Percentiles rank a stretch among this genome's conserved stretches.
These are phyloP conservation scores for Ptycholaimellus sp. DNA, from an alignment of 2,888 invertebrate species.

Conservation along the genomic window DNA sequence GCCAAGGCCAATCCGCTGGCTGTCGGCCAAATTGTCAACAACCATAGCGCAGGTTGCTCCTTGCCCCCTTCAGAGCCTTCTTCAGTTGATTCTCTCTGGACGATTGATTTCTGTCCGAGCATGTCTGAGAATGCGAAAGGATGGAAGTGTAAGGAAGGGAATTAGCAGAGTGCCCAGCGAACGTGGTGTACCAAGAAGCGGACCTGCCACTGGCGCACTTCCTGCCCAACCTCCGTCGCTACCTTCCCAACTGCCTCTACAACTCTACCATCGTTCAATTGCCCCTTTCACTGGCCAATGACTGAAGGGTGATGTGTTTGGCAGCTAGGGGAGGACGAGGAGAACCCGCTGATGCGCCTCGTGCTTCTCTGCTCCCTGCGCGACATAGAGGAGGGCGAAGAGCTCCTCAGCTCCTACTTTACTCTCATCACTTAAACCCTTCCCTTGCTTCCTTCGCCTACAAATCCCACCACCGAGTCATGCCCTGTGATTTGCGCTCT, in stretches of 20 bases:
- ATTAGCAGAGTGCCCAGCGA: constrained; percentile 26
- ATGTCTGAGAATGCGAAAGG: no score
- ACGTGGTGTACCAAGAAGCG: constrained; percentile 33
- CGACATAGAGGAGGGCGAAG: constrained; percentile 28
- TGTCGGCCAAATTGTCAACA: constrained; percentile 34
- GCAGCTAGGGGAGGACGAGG: no score
- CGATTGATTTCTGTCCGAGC: no score
- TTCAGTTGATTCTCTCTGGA: no score
- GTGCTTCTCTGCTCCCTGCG: constrained; percentile 29
- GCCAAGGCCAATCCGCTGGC: constrained; percentile 29
- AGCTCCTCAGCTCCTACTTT: constrained; percentile 31
- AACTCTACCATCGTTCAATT: no score
- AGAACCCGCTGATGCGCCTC: constrained; percentile 18
- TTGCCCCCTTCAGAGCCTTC: no score
- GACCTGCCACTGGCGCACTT: constrained; percentile 21
- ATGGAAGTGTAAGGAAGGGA: no score
- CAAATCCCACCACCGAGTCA: no score
- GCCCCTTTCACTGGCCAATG: no score
- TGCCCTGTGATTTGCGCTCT: no score
- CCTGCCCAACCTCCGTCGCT: constrained; percentile 23
- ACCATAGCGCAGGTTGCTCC: no score
- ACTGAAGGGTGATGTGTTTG: constrained; percentile 6
- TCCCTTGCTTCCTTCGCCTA: no score
- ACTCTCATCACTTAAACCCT: constrained; percentile 17
- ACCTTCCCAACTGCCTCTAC: constrained; percentile 23